Conservation (phyloP, 2,113 vertebrate genomes). For the Phalacrocorax aristotelis region DNA sequence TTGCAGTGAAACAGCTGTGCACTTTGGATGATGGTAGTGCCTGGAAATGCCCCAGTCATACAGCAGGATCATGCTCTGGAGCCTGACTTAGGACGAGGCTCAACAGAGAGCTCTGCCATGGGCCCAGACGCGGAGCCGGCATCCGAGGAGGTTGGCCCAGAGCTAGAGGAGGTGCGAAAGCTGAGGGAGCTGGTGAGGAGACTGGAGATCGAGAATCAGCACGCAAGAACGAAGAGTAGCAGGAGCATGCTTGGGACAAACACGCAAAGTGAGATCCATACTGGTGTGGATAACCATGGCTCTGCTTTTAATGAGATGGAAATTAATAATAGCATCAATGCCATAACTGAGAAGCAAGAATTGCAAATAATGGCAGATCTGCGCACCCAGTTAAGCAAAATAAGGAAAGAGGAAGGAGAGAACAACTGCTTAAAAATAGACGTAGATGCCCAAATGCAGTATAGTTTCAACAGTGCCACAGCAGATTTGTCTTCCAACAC, state of each 20-base stretch:
- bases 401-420: constrained; percentile 64
- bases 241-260: constrained; percentile 52
- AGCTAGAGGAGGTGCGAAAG: constrained; percentile 87
- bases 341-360: constrained; percentile 13
- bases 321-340: constrained; percentile 64
- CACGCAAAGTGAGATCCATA: constrained; percentile 22
- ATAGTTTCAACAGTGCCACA: not conserved
- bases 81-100: constrained; percentile 59
- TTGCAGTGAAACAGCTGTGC: not conserved
- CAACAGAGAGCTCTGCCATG: constrained; percentile 35
- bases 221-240: constrained; percentile 74
- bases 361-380: constrained; percentile 61
- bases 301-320: constrained; percentile 39
- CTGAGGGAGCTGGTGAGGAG: constrained; percentile 86
- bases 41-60: constrained; percentile 76
- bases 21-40: constrained; percentile 84
- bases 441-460: constrained; percentile 47
- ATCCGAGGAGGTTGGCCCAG: constrained; percentile 67
- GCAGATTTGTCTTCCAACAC: constrained; percentile 63
- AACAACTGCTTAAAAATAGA: constrained; percentile 29
- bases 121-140: constrained; percentile 57
- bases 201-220: constrained; percentile 88
- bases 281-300: constrained; percentile 53
- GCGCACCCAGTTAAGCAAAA: constrained; percentile 49
- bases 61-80: constrained; percentile 73